Evolutionary conservation across 1,140 invertebrate genomes (phyloP), one percentile per base, ranked within the genome.

Genomic region (Bradynema listronoti): DNA sequence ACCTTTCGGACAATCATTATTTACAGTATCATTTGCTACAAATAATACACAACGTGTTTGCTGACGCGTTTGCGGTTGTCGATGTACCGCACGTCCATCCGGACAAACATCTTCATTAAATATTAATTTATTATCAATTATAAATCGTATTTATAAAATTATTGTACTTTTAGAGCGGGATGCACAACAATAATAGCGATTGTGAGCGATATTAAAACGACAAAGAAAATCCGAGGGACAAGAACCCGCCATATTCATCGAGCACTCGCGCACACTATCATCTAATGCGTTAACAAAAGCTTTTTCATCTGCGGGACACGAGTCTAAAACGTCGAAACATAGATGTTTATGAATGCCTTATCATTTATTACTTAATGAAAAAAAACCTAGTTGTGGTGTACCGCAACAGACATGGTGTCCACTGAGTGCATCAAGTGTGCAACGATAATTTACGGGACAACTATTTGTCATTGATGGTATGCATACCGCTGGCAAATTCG

Each of bases 181-280:
- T 43, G 74, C 74, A 56, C 72, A 75, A 46, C 72, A 75, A 55
- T 65, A 77, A 52, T 75, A 75, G 11, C 74, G 56, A 46, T 77
- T 75, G 25, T 64, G 71, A 19, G 32, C 29, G 4, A 59, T 34
- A 45, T 52, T 71, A 53, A 75, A 75, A 30, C 72, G 63, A 54
- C 72, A 75, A 9, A 75, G 53, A 47, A 55, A 75, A 57, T 77
- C 56, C 4, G 68, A 42, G 7, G 72, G 72, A 59, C 72, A 75
- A 32, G 68, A 69, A 19, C 72, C 72, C 14, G 73, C 66, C 2
- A 77, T 58, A 51, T 74, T 74, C 42, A 76, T 74, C 14, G 67
- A 51, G 32, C 72, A 74, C 53, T 74, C 72, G 16, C 65, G 58
- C 6, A 69, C 65, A 33, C 32, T 59, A 49, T 74, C 68, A 32